These are phyloP conservation scores for Trissonchulus latispiculum DNA, from an alignment of 2,888 invertebrate species.

Conservation along the genomic window DNA sequence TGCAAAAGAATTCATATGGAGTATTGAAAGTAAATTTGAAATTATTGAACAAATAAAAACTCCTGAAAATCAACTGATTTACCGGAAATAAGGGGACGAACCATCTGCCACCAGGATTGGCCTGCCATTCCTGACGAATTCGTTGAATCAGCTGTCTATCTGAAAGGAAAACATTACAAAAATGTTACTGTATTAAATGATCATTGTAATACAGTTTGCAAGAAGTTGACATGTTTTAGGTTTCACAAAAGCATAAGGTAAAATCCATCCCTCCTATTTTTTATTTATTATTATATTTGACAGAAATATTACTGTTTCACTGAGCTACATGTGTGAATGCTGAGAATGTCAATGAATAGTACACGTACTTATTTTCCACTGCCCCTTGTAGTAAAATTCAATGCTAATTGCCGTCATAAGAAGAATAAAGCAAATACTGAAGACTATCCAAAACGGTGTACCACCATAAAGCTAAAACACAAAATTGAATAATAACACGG, in stretches of 20 bases:
- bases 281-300: too few species aligned
- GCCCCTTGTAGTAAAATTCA: slow-evolving; percentile 52
- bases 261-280: too few species aligned
- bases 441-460: slow-evolving; percentile 59
- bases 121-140: slow-evolving; percentile 9
- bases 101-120: neutral
- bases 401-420: slow-evolving; percentile 55
- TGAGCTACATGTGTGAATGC: neutral
- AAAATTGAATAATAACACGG: neutral
- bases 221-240: too few species aligned
- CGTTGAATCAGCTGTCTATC: neutral
- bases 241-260: too few species aligned
- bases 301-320: neutral
- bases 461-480: slow-evolving; percentile 8
- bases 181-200: too few species aligned
- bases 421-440: slow-evolving; percentile 59
- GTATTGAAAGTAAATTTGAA: neutral
- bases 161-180: too few species aligned
- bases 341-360: neutral
- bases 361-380: slow-evolving; percentile 52
- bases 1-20: neutral
- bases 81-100: slow-evolving; percentile 20
- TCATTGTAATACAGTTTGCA: too few species aligned
- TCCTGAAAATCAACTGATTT: slow-evolving; percentile 23
- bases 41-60: neutral